Evolutionary conservation across 2,888 invertebrate genomes (phyloP), one percentile per base, ranked within the genome.

Genomic region (Drosophila cognata): DNA sequence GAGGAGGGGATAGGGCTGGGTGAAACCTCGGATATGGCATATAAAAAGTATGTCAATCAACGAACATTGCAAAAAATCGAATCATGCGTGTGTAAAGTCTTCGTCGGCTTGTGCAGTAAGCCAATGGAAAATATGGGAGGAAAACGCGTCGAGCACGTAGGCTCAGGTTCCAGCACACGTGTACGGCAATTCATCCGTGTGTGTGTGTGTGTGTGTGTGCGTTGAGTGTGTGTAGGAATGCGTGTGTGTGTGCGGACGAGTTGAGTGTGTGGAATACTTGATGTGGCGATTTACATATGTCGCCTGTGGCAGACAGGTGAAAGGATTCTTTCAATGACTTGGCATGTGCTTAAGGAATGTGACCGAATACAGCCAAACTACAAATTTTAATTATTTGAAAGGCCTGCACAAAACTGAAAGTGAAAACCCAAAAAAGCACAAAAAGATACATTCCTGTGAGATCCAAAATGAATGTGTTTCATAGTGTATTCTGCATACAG

Each of bases 1-100:
- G 7, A 38, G 36, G 36, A 21, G 71, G 25, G 28, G 46, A 21
- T 21, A 21, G 33, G 25, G 50, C 18, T 25, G 62, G 68, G 36
- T 29, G 63, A 48, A 21, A 43, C 41, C 50, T 66, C 61, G 79
- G 67, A 87, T 84, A 79, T 79, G 71, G 71, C 81, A 88, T 78
- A 89, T 90, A 82, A 82, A 90, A 90, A 71, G 83, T 81, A 81
- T 90, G 88, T 84, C 90, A 88, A 90, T 87, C 88, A 88, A 75
- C 60, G 83, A 77, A 65, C 70, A 59, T 74, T 63, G 63, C 68
- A 77, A 58, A 79, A 82, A 64, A 75, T 68, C 83, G 75, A 88
- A 78, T 85, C 81, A 78, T 68, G 74, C 82, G 83, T 74, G 75
- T 62, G 65, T 65, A 71, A 84, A 65, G 61, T 52, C 66, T 25